phyloP scores from a whole-genome alignment of 2,113 vertebrate genomes.

The Hipposideros armiger region DNA sequence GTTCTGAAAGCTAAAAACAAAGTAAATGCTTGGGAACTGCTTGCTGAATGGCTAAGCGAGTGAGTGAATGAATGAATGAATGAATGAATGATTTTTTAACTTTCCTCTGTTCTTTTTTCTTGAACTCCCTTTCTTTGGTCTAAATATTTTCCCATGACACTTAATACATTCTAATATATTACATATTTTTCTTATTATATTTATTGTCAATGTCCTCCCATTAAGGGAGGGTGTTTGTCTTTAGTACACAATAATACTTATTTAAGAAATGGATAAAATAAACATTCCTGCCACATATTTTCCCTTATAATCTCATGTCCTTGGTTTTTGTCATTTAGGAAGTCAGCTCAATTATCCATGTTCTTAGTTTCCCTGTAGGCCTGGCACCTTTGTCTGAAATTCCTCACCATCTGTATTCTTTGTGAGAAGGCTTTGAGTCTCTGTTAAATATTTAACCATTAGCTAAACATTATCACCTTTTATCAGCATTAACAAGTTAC shows the following conservation, averaged over 20 bases:
- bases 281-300: neutral
- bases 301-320: neutral
- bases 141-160: neutral
- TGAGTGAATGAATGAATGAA: neutral
- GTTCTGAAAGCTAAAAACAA: neutral
- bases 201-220: neutral
- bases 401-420: constrained; percentile 1
- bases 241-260: neutral
- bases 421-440: constrained; percentile 35
- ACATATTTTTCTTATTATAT: neutral
- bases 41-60: neutral
- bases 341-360: neutral
- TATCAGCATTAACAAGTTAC: constrained; percentile 24
- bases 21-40: neutral
- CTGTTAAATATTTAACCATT: constrained; percentile 54
- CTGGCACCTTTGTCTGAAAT: constrained; percentile 26
- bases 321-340: constrained; percentile 26
- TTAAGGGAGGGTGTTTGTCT: neutral
- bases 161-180: neutral
- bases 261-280: neutral
- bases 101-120: constrained; percentile 39
- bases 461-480: constrained; percentile 27
- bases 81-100: neutral
- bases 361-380: neutral
- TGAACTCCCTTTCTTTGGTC: neutral